Evolutionary conservation across 2,888 invertebrate genomes (phyloP).

Genomic region (Halictus ligatus): DNA sequence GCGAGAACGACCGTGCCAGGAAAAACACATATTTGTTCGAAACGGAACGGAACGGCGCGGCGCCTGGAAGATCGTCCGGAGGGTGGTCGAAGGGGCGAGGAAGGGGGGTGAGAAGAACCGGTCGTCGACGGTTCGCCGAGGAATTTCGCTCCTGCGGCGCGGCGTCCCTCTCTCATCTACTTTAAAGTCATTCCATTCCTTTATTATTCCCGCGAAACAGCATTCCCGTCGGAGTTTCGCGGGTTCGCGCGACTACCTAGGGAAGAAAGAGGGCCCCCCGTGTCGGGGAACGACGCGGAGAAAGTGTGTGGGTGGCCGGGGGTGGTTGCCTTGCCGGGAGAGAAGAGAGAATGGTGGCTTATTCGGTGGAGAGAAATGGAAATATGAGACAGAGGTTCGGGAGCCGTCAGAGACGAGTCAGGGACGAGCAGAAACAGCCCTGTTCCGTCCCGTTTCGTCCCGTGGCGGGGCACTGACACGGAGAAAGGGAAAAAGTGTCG

Average conservation of each 20-base stretch:
- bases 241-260: slow-evolving; percentile 12
- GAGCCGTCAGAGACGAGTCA: slow-evolving; percentile 20
- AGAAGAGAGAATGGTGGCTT: neutral
- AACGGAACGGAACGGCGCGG: neutral
- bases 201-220: slow-evolving; percentile 64
- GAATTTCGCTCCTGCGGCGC: slow-evolving; percentile 4
- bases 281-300: neutral
- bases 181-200: slow-evolving; percentile 63
- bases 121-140: slow-evolving; percentile 12
- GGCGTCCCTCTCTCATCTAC: slow-evolving; percentile 36
- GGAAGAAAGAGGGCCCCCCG: slow-evolving; percentile 5
- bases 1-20: slow-evolving; percentile 3
- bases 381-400: slow-evolving; percentile 49
- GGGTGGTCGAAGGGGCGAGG: neutral
- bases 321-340: neutral
- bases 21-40: slow-evolving; percentile 20
- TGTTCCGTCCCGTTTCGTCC: neutral
- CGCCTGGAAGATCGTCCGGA: neutral
- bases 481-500: slow-evolving; percentile 44
- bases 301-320: neutral
- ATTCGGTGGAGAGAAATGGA: slow-evolving; percentile 37
- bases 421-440: neutral
- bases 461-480: slow-evolving; percentile 12
- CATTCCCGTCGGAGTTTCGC: slow-evolving; percentile 52
- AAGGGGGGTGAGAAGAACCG: neutral